Evolutionary conservation across 53 echinoderm and acorn worm genomes (phyloP).

Genomic region (Holothuria scabra): DNA sequence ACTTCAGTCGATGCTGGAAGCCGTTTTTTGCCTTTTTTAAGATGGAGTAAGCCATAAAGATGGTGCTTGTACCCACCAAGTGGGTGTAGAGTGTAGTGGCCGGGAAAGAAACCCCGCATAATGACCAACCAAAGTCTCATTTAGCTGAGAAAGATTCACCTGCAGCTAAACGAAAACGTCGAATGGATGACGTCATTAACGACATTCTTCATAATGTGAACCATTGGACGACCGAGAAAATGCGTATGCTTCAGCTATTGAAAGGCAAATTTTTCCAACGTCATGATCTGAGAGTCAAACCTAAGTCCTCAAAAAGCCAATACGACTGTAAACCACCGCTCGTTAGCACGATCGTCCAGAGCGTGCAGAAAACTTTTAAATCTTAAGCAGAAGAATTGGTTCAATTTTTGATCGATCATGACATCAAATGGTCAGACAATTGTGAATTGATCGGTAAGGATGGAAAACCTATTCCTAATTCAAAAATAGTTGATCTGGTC

Average conservation of each 20-base stretch:
- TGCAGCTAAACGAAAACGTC: background rate
- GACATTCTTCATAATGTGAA: background rate
- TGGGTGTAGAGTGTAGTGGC: background rate
- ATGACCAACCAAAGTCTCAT: background rate
- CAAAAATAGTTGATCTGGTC: conserved; percentile 18
- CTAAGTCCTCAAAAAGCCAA: too few species aligned
- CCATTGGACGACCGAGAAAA: background rate
- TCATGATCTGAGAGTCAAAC: background rate
- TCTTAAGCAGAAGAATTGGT: conserved; percentile 1
- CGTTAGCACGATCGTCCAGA: background rate
- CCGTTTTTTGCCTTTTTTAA: background rate
- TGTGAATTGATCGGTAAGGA: background rate
- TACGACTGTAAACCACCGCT: too few species aligned
- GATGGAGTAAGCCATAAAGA: conserved; percentile 22
- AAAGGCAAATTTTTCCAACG: background rate
- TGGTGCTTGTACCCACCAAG: background rate
- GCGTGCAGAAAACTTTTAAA: background rate
- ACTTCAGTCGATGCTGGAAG: background rate
- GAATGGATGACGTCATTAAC: background rate
- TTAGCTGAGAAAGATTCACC: background rate
- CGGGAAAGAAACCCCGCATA: background rate
- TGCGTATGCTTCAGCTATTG: background rate
- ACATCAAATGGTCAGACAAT: background rate
- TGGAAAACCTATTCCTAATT: background rate
- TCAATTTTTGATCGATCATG: background rate